Evolutionary conservation across 2,113 vertebrate species (phyloP).

Genomic region (Dunckerocampus dactyliophorus): DNA sequence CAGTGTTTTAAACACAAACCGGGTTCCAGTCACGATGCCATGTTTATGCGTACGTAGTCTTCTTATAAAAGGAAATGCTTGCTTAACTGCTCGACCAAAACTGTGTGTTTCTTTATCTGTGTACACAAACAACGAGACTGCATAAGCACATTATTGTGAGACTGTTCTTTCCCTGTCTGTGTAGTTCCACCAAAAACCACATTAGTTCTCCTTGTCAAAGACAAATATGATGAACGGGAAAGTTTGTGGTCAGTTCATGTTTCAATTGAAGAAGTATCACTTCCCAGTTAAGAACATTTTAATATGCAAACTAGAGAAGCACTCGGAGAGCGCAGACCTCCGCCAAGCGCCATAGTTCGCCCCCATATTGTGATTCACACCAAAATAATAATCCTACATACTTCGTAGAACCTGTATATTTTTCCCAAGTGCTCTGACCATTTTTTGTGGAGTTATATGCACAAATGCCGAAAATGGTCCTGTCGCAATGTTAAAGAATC

Average conservation of each 20-base stretch:
- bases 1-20: neutral
- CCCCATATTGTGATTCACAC: too few relatives aligned
- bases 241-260: slow-evolving; percentile 13
- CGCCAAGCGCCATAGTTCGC: too few relatives aligned
- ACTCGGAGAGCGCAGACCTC: too few relatives aligned
- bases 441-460: too few relatives aligned
- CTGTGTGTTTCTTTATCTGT: neutral
- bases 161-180: neutral
- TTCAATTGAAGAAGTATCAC: slow-evolving; percentile 17
- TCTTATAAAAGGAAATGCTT: slow-evolving; percentile 4
- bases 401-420: too few relatives aligned
- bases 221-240: slow-evolving; percentile 18
- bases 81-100: slow-evolving; percentile 7
- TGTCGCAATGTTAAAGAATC: too few relatives aligned
- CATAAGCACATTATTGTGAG: neutral
- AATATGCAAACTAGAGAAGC: slow-evolving; percentile 12
- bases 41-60: neutral
- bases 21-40: slow-evolving; percentile 16
- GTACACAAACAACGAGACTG: neutral
- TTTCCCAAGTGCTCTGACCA: too few relatives aligned
- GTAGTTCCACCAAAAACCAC: neutral
- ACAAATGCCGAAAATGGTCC: too few relatives aligned
- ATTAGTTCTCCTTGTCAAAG: slow-evolving; percentile 8
- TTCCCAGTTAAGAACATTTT: slow-evolving; percentile 10
- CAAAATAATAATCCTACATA: too few relatives aligned